Conservation (phyloP, 92 coral and sea anemone species). For the Muricea muricata region DNA sequence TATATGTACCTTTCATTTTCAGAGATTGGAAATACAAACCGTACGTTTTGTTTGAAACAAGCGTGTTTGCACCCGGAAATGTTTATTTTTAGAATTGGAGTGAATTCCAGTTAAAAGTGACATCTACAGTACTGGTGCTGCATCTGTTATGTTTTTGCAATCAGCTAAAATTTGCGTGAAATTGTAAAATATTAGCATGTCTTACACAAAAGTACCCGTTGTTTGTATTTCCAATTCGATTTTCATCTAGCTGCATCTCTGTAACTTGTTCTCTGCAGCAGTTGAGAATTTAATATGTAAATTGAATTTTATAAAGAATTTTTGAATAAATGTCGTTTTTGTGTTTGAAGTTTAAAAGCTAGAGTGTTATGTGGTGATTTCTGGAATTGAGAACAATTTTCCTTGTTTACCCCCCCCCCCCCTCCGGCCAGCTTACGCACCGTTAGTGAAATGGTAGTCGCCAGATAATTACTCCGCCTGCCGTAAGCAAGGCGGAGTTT, state of each 20-base stretch:
- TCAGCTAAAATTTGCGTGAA: no score
- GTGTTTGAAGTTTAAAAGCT: not conserved
- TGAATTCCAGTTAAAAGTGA: not conserved
- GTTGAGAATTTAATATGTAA: slow-evolving; percentile 38
- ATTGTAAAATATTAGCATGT: no score
- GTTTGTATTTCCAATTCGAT: no score
- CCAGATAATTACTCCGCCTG: no score
- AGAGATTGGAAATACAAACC: not conserved
- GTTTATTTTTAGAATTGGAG: not conserved
- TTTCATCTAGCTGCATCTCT: not conserved
- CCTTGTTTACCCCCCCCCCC: no score
- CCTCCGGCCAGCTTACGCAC: no score
- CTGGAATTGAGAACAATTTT: not conserved
- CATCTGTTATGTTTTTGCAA: no score
- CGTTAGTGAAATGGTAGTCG: no score
- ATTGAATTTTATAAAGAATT: slow-evolving; percentile 34
- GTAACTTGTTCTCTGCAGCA: slow-evolving; percentile 6
- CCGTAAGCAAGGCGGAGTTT: no score
- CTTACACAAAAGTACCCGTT: no score
- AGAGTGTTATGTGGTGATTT: not conserved
- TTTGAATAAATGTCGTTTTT: slow-evolving; percentile 38
- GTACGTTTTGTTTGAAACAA: no score
- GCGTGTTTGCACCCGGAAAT: no score
- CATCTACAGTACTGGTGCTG: not conserved
- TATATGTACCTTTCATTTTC: not conserved